Percentiles rank a stretch among this genome's conserved stretches.
Conservation (phyloP, 1,140 invertebrate genomes). For the Colletes latitarsis region DNA sequence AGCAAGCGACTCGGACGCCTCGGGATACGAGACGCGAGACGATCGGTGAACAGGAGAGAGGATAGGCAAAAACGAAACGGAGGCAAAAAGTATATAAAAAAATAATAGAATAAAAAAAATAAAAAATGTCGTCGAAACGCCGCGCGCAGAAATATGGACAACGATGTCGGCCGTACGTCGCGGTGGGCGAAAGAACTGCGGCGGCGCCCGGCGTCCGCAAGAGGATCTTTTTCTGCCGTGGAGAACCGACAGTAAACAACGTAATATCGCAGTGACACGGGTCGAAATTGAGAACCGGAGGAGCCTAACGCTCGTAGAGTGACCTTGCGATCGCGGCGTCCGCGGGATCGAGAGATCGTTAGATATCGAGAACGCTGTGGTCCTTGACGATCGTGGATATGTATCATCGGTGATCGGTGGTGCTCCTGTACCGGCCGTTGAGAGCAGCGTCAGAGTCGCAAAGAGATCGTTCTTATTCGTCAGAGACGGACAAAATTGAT, state of each 20-base stretch:
- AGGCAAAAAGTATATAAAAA: neutral
- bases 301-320: slow-evolving; percentile 25
- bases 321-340: slow-evolving; percentile 57
- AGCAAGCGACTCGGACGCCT: neutral
- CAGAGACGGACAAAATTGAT: neutral
- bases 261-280: slow-evolving; percentile 4
- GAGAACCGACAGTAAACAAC: neutral
- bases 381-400: slow-evolving; percentile 39
- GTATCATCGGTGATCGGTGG: slow-evolving; percentile 39
- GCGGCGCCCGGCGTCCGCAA: slow-evolving; percentile 75
- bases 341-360: slow-evolving; percentile 18
- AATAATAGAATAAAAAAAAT: neutral
- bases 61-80: neutral
- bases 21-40: neutral
- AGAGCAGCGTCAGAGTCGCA: neutral
- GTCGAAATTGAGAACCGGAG: slow-evolving; percentile 15
- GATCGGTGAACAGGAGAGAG: slow-evolving; percentile 1
- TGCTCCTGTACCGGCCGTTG: neutral
- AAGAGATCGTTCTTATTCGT: slow-evolving; percentile 26
- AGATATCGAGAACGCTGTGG: neutral
- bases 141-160: slow-evolving; percentile 74
- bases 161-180: slow-evolving; percentile 78
- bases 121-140: slow-evolving; percentile 56
- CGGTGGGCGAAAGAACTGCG: slow-evolving; percentile 81
- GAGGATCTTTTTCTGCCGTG: slow-evolving; percentile 55